A percentile compares a stretch with the other conserved stretches of the same genome.
phyloP scores from a whole-genome alignment of 1,140 invertebrate genomes.

The Eubasilissa regina region DNA sequence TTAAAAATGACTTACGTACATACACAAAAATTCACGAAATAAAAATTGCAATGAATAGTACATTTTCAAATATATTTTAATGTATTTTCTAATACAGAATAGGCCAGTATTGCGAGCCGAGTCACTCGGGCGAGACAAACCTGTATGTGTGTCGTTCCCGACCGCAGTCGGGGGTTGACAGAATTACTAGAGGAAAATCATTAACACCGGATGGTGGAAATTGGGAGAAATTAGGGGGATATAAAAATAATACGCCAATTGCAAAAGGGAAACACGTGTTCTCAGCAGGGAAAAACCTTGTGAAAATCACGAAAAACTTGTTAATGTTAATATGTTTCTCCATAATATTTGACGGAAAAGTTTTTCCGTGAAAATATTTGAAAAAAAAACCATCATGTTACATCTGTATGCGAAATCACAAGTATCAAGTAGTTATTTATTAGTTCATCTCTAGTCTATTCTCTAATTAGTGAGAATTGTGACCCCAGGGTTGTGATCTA shows the following conservation, averaged over 20 bases:
- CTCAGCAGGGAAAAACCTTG: background rate
- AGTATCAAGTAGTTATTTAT: too few relatives aligned
- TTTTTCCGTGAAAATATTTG: too few relatives aligned
- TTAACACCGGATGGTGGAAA: slow-evolving; percentile 26
- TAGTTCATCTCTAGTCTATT: too few relatives aligned
- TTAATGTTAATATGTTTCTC: too few relatives aligned
- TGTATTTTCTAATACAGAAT: slow-evolving; percentile 1
- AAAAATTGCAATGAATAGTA: too few relatives aligned
- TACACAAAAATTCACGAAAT: too few relatives aligned
- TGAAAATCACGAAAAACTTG: background rate
- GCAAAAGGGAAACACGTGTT: slow-evolving; percentile 6
- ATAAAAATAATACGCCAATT: slow-evolving; percentile 38
- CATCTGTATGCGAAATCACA: too few relatives aligned
- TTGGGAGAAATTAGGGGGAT: slow-evolving; percentile 20
- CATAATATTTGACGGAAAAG: too few relatives aligned
- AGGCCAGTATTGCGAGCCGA: background rate
- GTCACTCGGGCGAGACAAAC: background rate
- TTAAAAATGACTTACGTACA: too few relatives aligned
- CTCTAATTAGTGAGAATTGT: too few relatives aligned
- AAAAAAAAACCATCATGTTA: too few relatives aligned
- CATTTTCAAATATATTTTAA: background rate
- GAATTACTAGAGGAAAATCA: slow-evolving; percentile 40
- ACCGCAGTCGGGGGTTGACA: slow-evolving; percentile 27
- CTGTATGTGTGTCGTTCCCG: slow-evolving; percentile 20
- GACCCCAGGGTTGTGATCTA: too few relatives aligned